These are phyloP conservation scores for Pseudomugil gertrudae DNA, from an alignment of 2,797 vertebrate genomes.

Conservation along the genomic window DNA sequence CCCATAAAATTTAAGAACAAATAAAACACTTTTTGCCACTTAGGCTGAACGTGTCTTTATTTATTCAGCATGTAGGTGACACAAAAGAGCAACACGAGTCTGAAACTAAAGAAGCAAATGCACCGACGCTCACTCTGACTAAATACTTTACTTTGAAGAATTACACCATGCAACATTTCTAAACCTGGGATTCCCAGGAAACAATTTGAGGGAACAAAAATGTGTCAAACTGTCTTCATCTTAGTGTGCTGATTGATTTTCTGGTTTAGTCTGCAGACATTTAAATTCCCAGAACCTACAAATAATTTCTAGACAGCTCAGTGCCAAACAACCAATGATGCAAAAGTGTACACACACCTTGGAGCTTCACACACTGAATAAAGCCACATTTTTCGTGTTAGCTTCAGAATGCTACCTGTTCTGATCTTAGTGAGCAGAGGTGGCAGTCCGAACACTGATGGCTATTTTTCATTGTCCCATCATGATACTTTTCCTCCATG, in stretches of 20 bases:
- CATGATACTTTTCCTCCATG: constrained; percentile 1
- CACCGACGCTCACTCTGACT: background rate
- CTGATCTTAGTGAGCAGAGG: background rate
- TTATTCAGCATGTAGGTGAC: too few relatives aligned
- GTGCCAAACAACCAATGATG: constrained; percentile 46
- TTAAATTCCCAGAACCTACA: constrained; percentile 39
- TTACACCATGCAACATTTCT: constrained; percentile 11
- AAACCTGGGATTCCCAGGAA: constrained; percentile 21
- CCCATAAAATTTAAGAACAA: background rate
- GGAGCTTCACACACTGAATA: constrained; percentile 33
- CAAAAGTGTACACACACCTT: constrained; percentile 22
- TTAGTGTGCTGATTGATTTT: constrained; percentile 14
- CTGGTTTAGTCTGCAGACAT: constrained; percentile 24
- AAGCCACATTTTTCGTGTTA: constrained; percentile 11
- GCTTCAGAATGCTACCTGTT: constrained; percentile 2
- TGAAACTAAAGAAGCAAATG: constrained; percentile 12
- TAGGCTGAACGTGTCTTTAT: constrained; percentile 1
- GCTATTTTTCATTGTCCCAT: constrained; percentile 14
- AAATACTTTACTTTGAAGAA: constrained; percentile 30
- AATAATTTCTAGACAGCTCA: constrained; percentile 32
- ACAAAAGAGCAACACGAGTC: constrained; percentile 3
- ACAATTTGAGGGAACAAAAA: constrained; percentile 6
- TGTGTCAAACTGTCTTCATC: constrained; percentile 6
- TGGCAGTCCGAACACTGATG: background rate
- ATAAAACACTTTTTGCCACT: background rate